phyloP scores from a whole-genome alignment of 2,113 vertebrate genomes.

The Mola mola region DNA sequence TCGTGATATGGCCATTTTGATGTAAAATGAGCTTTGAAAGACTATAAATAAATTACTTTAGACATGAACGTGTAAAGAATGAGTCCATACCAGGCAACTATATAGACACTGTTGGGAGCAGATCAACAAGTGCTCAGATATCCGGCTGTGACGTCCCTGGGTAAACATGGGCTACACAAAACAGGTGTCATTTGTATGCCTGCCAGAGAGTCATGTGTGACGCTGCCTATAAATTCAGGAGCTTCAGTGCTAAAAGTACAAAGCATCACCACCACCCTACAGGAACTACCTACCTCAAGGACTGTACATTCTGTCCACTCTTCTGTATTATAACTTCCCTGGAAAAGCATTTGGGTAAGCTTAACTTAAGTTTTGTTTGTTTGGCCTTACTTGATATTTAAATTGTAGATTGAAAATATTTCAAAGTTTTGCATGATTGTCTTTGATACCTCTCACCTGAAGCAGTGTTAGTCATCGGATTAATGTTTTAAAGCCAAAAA shows the following conservation, averaged over 20 bases:
- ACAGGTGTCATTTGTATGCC: slow-evolving; percentile 50
- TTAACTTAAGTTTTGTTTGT: not conserved
- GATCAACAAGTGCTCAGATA: slow-evolving; percentile 76
- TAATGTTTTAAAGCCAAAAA: too few relatives aligned
- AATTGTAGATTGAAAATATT: not conserved
- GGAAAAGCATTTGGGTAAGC: slow-evolving; percentile 44
- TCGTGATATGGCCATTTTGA: not conserved
- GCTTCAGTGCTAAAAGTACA: slow-evolving; percentile 20
- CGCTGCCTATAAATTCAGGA: slow-evolving; percentile 74
- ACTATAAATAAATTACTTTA: not conserved
- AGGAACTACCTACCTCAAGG: slow-evolving; percentile 28
- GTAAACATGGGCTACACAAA: slow-evolving; percentile 73
- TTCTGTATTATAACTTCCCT: slow-evolving; percentile 25
- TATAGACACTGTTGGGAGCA: not conserved
- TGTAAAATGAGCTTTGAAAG: not conserved
- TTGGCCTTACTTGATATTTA: not conserved
- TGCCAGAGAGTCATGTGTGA: slow-evolving; percentile 43
- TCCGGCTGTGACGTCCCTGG: slow-evolving; percentile 20
- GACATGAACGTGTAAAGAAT: too few relatives aligned
- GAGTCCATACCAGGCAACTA: not conserved
- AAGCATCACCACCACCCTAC: slow-evolving; percentile 14
- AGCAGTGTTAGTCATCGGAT: too few relatives aligned
- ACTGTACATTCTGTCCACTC: slow-evolving; percentile 16
- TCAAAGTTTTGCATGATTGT: not conserved
- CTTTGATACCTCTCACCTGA: not conserved